These are phyloP conservation scores for Spicauda simplicius DNA, from an alignment of 2,888 invertebrate genomes.

Conservation along the genomic window DNA sequence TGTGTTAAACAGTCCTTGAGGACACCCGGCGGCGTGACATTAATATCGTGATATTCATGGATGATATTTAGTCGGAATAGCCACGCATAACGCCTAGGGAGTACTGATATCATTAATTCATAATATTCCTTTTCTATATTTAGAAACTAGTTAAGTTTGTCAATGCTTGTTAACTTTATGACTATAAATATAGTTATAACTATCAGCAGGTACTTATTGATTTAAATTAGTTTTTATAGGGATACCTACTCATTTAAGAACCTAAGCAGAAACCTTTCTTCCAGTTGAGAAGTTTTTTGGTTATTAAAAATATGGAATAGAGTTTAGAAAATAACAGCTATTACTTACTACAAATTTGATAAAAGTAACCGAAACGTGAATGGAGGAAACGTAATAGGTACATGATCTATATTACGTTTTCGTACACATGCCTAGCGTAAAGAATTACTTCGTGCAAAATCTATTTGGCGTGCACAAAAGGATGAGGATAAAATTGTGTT, in stretches of 20 bases:
- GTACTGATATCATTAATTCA: not conserved
- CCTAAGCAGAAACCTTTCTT: no score
- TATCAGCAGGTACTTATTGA: no score
- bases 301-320: no score
- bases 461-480: conserved; percentile 10
- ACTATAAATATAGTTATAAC: not conserved
- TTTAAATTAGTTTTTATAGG: no score
- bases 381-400: not conserved
- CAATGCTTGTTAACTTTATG: not conserved
- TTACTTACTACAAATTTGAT: not conserved
- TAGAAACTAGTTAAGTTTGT: not conserved
- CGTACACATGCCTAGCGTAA: not conserved
- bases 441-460: conserved; percentile 9
- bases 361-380: not conserved
- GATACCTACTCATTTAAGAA: no score
- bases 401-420: not conserved
- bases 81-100: not conserved
- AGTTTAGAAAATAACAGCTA: no score
- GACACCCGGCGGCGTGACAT: not conserved
- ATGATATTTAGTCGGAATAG: not conserved
- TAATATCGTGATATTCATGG: not conserved
- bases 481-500: conserved; percentile 6
- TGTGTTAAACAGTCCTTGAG: conserved; percentile 3
- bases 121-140: not conserved
- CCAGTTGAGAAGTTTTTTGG: no score